Base-by-base conservation (phyloP, 1,140 invertebrate genomes). In the Procambarus virginalis region DNA sequence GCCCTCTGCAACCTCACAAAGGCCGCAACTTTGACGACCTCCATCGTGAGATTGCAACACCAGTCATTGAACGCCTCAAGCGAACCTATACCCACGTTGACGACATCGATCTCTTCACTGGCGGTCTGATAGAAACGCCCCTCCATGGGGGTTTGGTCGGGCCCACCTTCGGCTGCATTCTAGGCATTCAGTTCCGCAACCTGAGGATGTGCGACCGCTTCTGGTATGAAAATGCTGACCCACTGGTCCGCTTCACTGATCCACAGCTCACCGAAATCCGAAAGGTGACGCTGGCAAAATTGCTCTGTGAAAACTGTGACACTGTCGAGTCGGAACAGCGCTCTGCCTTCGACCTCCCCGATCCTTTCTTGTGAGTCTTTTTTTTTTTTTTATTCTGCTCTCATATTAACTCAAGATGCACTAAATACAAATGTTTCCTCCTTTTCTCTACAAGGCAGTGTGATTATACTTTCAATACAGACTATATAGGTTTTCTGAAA, bases 271-370 rank as follows among this genome's bases (percentile, higher is more conserved):
- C 96, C 0, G 98, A 99, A 94, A 96, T 99, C 73, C 95, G 98
- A n/a, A 99, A 99, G 93, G 95, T 96, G 0, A 98, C 97, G 0
- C 93, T 99, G 20, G 96, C 98, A 0, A 98, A 98, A 94, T 94
- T 99, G 0, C 94, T 99, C 60, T 99, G 99, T 93, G 97, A 98
- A 90, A 99, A 99, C 94, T 96, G 98, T 94, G 98, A 99, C 93
- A 94, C 96, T n/a, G 96, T 96, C 14, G 95, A 96, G 8, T 96
- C 97, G 60, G 97, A 99, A 93, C 98, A 99, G 93, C 95, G 96
- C 78, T 96, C 97, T 55, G 96, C 97, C 3, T 98, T 99, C 93
- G 97, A 98, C 93, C 94, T 98, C 76, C 97, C 97, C 0, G 94
- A 94, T 89, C 93, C 93, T 0, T 94, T 94, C 91, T 91, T 94